These are phyloP conservation scores for Prunella fulvescens DNA, from an alignment of 2,113 vertebrate genomes.

Conservation along the genomic window DNA sequence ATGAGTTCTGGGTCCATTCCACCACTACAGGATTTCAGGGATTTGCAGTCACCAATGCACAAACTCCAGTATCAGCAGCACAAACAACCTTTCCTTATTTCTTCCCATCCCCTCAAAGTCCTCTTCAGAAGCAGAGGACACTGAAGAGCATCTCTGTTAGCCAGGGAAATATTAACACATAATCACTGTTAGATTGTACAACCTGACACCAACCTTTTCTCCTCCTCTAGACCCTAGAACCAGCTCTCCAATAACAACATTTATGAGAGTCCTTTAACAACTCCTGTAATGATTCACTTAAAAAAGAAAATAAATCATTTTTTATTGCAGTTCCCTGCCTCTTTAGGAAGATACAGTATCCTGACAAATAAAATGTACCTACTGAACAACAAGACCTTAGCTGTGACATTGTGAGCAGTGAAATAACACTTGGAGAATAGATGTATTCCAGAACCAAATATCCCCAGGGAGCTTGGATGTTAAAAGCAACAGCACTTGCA, in stretches of 20 bases:
- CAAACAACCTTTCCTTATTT: not conserved
- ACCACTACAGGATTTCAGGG: not conserved
- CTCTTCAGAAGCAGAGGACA: not conserved
- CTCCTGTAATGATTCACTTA: constrained; percentile 8
- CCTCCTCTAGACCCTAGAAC: not conserved
- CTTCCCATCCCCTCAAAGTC: not conserved
- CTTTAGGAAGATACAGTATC: not conserved
- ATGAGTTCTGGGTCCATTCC: accelerated
- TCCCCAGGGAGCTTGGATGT: constrained; percentile 22
- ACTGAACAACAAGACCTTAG: constrained; percentile 1
- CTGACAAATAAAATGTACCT: constrained; percentile 46
- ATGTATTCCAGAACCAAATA: constrained; percentile 47
- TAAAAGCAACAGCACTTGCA: constrained; percentile 41
- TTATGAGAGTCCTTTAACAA: constrained; percentile 22
- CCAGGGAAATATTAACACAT: not conserved
- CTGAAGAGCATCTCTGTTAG: not conserved
- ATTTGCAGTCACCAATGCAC: not conserved
- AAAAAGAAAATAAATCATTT: constrained; percentile 1
- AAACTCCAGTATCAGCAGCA: not conserved
- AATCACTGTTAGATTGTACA: not conserved
- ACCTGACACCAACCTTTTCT: not conserved
- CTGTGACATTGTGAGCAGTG: constrained; percentile 23
- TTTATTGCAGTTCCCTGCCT: not conserved
- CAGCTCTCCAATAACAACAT: not conserved
- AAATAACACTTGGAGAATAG: constrained; percentile 34